Conservation (phyloP, 2,797 vertebrate species). For the Hippoglossus hippoglossus region DNA sequence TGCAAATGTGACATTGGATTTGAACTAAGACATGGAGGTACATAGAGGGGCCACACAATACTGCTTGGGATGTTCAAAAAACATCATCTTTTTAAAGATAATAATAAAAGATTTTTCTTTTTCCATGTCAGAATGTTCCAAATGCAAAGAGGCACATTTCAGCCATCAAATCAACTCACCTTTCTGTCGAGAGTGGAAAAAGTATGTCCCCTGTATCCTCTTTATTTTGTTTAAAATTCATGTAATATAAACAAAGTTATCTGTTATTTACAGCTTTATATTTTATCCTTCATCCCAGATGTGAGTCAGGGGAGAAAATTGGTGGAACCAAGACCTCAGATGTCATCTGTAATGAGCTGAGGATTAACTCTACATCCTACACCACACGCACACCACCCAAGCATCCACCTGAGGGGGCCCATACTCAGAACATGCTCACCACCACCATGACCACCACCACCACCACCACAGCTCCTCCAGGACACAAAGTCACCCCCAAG, state of each 20-base stretch:
- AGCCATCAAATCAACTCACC: rapidly evolving
- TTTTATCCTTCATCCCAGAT: slow-evolving; percentile 57
- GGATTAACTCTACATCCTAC: not conserved
- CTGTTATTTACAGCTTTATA: not conserved
- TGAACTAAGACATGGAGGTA: slow-evolving; percentile 45
- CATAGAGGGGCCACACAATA: not conserved
- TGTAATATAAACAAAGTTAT: not conserved
- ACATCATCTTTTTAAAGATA: not conserved
- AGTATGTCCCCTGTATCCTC: slow-evolving; percentile 59
- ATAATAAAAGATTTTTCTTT: not conserved
- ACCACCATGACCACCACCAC: not conserved
- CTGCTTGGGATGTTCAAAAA: not conserved
- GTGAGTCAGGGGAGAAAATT: slow-evolving; percentile 44
- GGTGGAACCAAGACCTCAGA: slow-evolving; percentile 57
- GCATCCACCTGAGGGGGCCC: not conserved
- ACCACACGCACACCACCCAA: not conserved
- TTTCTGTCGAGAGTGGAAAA: slow-evolving; percentile 64
- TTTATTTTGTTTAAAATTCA: not conserved
- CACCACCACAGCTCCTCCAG: not conserved
- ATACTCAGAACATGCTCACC: not conserved
- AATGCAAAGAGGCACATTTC: slow-evolving; percentile 67
- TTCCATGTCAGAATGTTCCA: slow-evolving; percentile 41
- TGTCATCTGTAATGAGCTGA: slow-evolving; percentile 42
- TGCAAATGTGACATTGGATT: slow-evolving; percentile 70
- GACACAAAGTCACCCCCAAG: rapidly evolving